These are phyloP conservation scores for Chromoteleia sp. DNA, from an alignment of 2,888 invertebrate species.

Conservation along the genomic window DNA sequence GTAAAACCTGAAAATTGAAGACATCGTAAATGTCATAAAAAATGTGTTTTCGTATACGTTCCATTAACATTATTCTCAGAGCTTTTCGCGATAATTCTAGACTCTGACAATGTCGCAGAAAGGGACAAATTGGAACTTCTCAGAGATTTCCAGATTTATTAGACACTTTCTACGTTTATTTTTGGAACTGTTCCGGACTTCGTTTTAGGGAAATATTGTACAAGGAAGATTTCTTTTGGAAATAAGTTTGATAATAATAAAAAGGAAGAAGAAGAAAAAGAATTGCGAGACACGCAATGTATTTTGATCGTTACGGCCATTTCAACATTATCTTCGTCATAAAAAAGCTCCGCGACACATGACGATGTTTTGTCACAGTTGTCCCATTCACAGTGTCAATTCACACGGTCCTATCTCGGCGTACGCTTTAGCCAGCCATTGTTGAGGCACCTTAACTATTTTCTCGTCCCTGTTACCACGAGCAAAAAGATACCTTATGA, in stretches of 20 bases:
- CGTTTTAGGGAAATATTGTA: too few species aligned
- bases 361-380: slow-evolving; percentile 41
- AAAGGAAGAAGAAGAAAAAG: slow-evolving; percentile 6
- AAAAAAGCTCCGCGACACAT: slow-evolving; percentile 29
- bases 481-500: slow-evolving; percentile 26
- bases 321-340: slow-evolving; percentile 39
- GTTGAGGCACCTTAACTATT: slow-evolving; percentile 68
- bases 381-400: slow-evolving; percentile 44
- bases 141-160: too few species aligned
- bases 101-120: too few species aligned
- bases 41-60: too few species aligned
- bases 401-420: slow-evolving; percentile 38
- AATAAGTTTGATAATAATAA: slow-evolving; percentile 11
- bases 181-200: too few species aligned
- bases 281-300: slow-evolving; percentile 20
- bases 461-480: slow-evolving; percentile 55
- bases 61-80: too few species aligned
- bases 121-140: too few species aligned
- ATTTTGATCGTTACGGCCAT: slow-evolving; percentile 24
- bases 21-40: too few species aligned
- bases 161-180: too few species aligned
- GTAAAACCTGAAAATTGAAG: too few species aligned
- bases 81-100: too few species aligned
- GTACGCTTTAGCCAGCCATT: slow-evolving; percentile 43
- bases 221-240: background rate